phyloP scores from a whole-genome alignment of 2,797 vertebrate species.

The Babyrousa celebensis region DNA sequence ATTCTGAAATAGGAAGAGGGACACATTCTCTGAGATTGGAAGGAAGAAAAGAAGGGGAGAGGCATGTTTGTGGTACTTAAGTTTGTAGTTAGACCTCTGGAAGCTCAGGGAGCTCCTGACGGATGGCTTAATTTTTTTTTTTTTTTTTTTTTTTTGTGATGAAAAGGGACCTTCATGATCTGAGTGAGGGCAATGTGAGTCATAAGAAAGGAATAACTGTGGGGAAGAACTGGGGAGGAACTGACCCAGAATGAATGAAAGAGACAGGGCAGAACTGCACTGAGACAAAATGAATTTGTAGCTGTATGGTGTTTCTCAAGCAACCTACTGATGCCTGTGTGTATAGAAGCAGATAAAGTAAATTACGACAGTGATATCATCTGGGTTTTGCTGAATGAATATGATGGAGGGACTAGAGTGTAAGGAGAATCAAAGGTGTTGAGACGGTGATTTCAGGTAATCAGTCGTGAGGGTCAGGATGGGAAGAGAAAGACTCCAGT shows the following conservation, averaged over 20 bases:
- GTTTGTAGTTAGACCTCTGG: not conserved
- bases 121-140: not conserved
- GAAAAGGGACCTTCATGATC: not conserved
- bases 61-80: not conserved
- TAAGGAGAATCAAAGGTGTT: not conserved
- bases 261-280: not conserved
- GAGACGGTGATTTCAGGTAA: not conserved
- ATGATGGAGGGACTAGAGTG: not conserved
- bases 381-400: not conserved
- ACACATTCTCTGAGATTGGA: not conserved
- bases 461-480: not conserved
- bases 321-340: not conserved
- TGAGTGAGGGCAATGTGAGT: not conserved
- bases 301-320: not conserved
- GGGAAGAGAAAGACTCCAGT: not conserved
- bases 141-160: not conserved
- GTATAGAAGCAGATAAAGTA: not conserved
- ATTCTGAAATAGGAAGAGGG: not conserved
- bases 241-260: not conserved
- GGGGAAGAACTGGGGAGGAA: not conserved
- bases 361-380: not conserved
- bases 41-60: conserved; percentile 1
- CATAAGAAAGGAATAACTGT: not conserved
- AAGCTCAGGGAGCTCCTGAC: not conserved
- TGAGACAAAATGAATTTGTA: not conserved